These are phyloP conservation scores for Lethrus apterus DNA, from an alignment of 1,140 invertebrate genomes.

Conservation along the genomic window DNA sequence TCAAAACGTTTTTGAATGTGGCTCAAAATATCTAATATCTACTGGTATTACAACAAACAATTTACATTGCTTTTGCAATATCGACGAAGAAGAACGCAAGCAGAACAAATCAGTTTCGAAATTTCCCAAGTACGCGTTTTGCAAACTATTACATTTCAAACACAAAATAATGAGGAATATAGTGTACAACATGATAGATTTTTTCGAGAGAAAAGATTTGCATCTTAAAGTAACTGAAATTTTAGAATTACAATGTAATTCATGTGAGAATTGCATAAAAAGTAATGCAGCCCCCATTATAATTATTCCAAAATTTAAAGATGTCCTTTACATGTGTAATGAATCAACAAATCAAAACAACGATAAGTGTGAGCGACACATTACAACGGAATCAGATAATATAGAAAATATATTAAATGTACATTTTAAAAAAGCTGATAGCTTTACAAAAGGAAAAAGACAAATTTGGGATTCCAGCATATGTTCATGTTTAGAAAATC, in stretches of 20 bases:
- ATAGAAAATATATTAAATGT: conserved; percentile 4
- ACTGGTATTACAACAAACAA: conserved; percentile 17
- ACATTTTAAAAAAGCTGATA: no score
- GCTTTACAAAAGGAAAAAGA: conserved; percentile 3
- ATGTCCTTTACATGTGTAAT: conserved; percentile 7
- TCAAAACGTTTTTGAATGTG: conserved; percentile 29
- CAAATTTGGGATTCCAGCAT: conserved; percentile 18
- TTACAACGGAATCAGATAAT: conserved; percentile 1
- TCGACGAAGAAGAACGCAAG: conserved; percentile 35
- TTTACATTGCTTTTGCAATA: conserved; percentile 31
- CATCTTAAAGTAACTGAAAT: conserved; percentile 44
- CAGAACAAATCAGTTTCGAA: conserved; percentile 26
- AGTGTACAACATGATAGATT: conserved; percentile 45
- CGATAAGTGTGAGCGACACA: no score
- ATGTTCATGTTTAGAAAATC: conserved; percentile 24
- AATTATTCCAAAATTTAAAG: conserved; percentile 39
- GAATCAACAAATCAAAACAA: conserved; percentile 9
- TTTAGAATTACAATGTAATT: conserved; percentile 43
- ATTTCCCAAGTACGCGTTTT: conserved; percentile 46
- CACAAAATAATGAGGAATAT: conserved; percentile 42
- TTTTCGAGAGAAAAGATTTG: conserved; percentile 47
- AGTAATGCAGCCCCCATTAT: conserved; percentile 38
- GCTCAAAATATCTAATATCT: conserved; percentile 22
- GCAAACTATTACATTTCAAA: conserved; percentile 45
- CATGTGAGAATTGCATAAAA: conserved; percentile 42